phyloP scores from a whole-genome alignment of 2,888 invertebrate species.

The Macrosiphum euphorbiae region DNA sequence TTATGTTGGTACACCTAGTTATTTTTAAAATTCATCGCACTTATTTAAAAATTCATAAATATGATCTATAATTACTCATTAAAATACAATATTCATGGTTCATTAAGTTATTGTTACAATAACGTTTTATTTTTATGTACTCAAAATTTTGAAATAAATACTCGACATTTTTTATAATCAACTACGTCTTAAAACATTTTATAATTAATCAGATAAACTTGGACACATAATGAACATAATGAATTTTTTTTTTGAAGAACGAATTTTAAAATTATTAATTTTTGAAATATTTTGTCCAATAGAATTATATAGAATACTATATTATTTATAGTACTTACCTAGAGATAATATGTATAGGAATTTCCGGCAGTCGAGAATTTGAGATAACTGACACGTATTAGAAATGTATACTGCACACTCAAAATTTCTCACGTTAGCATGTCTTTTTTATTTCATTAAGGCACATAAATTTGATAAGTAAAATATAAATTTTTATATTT shows the following conservation, averaged over 20 bases:
- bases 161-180: not conserved
- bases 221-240: not conserved
- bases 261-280: not conserved
- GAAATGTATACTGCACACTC: not conserved
- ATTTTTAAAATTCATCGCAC: not conserved
- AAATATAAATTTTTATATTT: not conserved
- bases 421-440: not conserved
- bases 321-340: not conserved
- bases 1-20: not conserved
- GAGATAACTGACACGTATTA: not conserved
- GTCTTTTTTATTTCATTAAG: not conserved
- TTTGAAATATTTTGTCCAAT: not conserved
- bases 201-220: not conserved
- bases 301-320: not conserved
- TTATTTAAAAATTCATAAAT: not conserved
- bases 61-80: not conserved
- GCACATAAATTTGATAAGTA: conserved; percentile 5
- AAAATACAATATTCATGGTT: not conserved
- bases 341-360: not conserved
- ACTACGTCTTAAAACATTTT: not conserved
- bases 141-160: not conserved
- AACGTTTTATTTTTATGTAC: not conserved
- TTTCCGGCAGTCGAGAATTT: not conserved
- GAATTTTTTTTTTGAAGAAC: not conserved
- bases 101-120: not conserved